Evolutionary conservation across 2,797 vertebrate genomes (phyloP).

Genomic region (Decapterus maruadsi): DNA sequence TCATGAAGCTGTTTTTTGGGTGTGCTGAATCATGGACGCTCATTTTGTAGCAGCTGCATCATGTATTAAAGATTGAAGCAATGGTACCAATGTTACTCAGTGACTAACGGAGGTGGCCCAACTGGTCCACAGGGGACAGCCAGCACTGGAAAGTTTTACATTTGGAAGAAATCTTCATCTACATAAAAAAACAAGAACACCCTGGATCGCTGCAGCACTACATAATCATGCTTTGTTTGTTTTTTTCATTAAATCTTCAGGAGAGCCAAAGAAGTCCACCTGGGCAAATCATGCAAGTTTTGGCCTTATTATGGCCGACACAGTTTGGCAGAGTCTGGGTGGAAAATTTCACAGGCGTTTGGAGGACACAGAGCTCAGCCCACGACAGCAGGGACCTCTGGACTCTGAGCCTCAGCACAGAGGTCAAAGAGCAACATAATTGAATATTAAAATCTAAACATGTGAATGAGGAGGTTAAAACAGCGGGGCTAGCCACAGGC

Average conservation of each 20-base stretch:
- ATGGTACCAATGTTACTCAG: slow-evolving; percentile 21
- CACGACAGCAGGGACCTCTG: slow-evolving; percentile 17
- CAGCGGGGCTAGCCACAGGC: slow-evolving; percentile 23
- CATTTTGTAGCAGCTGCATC: not conserved
- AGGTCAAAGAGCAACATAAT: slow-evolving; percentile 46
- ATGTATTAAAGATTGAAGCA: slow-evolving; percentile 25
- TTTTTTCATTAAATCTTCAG: slow-evolving; percentile 61
- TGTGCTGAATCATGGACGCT: not conserved
- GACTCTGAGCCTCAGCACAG: slow-evolving; percentile 26
- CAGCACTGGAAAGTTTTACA: slow-evolving; percentile 68
- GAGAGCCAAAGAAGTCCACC: slow-evolving; percentile 72
- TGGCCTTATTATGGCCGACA: slow-evolving; percentile 70
- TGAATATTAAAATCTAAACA: slow-evolving; percentile 58
- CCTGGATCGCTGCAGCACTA: slow-evolving; percentile 47
- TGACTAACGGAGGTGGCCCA: slow-evolving; percentile 46
- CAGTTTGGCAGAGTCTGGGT: slow-evolving; percentile 64
- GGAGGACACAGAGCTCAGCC: slow-evolving; percentile 43
- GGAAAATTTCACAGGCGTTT: slow-evolving; percentile 61
- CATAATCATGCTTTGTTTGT: slow-evolving; percentile 76
- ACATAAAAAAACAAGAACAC: slow-evolving; percentile 71
- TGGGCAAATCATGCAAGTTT: slow-evolving; percentile 69
- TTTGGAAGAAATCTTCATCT: slow-evolving; percentile 62
- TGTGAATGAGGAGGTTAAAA: slow-evolving; percentile 37
- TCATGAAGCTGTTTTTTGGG: not conserved
- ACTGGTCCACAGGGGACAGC: slow-evolving; percentile 30